Conservation (phyloP, 2,113 vertebrate species). For the Chrysemys picta region DNA sequence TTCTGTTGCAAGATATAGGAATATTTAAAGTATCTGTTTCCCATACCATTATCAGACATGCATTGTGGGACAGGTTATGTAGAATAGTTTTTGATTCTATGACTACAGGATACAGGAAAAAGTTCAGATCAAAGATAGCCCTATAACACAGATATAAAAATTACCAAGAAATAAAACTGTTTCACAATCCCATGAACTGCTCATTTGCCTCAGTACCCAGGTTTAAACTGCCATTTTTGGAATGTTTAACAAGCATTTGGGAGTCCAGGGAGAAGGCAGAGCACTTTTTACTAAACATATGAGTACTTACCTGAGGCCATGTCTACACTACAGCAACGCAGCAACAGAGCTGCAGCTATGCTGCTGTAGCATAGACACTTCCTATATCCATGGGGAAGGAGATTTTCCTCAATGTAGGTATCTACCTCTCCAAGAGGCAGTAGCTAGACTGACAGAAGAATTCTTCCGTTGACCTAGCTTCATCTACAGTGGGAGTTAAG, state of each 20-base stretch:
- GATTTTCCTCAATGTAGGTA: too few relatives aligned
- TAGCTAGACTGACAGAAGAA: too few relatives aligned
- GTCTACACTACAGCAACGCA: background rate
- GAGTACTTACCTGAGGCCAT: background rate
- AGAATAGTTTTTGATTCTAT: background rate
- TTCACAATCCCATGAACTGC: background rate
- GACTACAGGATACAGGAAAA: background rate
- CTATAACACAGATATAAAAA: background rate
- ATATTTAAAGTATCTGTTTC: background rate
- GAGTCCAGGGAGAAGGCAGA: background rate
- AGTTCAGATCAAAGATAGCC: background rate
- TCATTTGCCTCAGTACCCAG: background rate
- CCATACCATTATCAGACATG: constrained; percentile 3
- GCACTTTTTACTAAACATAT: background rate
- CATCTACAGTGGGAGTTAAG: too few relatives aligned
- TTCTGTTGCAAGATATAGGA: constrained; percentile 16
- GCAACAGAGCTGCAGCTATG: too few relatives aligned
- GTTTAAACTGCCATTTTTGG: background rate
- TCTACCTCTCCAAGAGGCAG: too few relatives aligned
- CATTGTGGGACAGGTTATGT: background rate
- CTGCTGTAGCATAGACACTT: too few relatives aligned
- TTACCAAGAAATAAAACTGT: background rate
- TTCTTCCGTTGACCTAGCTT: too few relatives aligned
- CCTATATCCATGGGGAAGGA: too few relatives aligned
- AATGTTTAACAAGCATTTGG: background rate